These are phyloP conservation scores for Cydia pomonella DNA, from an alignment of 1,140 invertebrate species.

Conservation along the genomic window DNA sequence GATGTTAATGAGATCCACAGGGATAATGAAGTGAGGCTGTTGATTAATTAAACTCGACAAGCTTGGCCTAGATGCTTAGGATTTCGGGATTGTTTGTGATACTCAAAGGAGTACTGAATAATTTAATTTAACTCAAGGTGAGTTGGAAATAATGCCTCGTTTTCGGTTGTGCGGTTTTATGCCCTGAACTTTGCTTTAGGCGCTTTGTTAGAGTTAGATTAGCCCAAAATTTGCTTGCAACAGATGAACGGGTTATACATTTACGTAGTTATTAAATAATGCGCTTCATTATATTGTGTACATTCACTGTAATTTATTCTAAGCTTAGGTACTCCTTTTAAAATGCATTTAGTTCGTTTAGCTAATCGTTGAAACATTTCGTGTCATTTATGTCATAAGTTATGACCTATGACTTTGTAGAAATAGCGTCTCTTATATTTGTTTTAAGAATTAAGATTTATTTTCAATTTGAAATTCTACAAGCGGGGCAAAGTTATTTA, in stretches of 20 bases:
- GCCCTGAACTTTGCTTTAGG: slow-evolving; percentile 8
- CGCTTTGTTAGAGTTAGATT: slow-evolving; percentile 1
- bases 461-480: too few species aligned
- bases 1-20: slow-evolving; percentile 29
- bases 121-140: slow-evolving; percentile 26
- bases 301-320: background rate
- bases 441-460: too few species aligned
- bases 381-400: too few species aligned
- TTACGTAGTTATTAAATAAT: background rate
- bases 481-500: too few species aligned
- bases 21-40: slow-evolving; percentile 26
- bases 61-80: slow-evolving; percentile 8
- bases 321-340: too few species aligned
- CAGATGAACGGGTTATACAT: background rate
- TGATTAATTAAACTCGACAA: slow-evolving; percentile 25
- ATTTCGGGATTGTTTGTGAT: slow-evolving; percentile 15
- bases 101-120: slow-evolving; percentile 28
- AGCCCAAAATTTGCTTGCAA: background rate
- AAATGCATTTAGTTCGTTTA: too few species aligned
- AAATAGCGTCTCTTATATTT: too few species aligned
- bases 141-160: background rate
- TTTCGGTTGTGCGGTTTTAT: background rate
- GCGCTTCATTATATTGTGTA: background rate
- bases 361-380: too few species aligned
- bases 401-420: too few species aligned